phyloP scores from a whole-genome alignment of 1,140 invertebrate genomes.

The Hylyphantes graminicola region DNA sequence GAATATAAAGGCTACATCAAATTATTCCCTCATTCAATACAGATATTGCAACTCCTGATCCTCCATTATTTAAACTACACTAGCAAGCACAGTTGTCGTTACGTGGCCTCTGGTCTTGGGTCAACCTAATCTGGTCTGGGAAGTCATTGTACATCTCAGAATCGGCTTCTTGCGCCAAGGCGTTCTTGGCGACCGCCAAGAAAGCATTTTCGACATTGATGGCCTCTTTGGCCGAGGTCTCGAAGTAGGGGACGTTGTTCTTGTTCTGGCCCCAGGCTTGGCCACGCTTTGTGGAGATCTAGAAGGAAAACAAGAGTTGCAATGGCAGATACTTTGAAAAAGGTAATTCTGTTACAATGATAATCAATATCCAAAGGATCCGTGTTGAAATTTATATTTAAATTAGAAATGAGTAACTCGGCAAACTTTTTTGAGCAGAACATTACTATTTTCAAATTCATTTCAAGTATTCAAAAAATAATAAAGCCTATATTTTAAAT shows the following conservation, averaged over 20 bases:
- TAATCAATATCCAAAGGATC: no score
- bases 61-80: neutral
- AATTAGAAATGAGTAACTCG: no score
- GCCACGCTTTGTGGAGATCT: conserved; percentile 92
- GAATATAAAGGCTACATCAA: neutral
- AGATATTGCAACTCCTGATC: neutral
- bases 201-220: conserved; percentile 98
- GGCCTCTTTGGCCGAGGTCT: conserved; percentile 98
- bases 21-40: neutral
- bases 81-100: conserved; percentile 55
- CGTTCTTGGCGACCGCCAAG: conserved; percentile 96
- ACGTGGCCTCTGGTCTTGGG: conserved; percentile 65
- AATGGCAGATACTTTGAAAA: no score
- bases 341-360: no score
- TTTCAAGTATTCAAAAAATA: no score
- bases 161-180: conserved; percentile 86
- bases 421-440: no score
- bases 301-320: conserved; percentile 1
- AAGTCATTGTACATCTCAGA: conserved; percentile 97
- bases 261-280: conserved; percentile 99
- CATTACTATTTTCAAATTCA: no score
- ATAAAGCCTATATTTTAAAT: no score
- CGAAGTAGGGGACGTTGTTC: conserved; percentile 99
- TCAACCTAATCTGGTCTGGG: conserved; percentile 89
- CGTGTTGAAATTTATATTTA: no score